Evolutionary conservation across 2,113 vertebrate genomes (phyloP), one percentile per base, ranked within the genome.

Genomic region (Heterotis niloticus): DNA sequence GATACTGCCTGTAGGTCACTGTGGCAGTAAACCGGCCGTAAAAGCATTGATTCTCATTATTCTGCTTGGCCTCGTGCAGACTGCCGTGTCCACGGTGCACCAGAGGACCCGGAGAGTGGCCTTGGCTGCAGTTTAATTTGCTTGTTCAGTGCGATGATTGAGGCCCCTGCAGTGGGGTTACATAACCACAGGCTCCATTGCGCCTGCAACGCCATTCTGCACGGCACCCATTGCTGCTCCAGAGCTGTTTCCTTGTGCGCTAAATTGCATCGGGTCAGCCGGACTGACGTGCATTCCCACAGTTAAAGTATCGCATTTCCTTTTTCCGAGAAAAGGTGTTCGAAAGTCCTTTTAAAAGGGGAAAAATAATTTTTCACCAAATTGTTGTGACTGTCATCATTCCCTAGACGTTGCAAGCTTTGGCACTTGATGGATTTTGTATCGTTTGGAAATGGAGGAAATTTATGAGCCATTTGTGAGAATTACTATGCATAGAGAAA

Each of bases 1-100:
- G 88, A 92, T 89, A 90, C 83, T 81, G 75, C 78, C 81, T 79
- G 78, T 57, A 70, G 62, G 79, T 69, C 64, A 69, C 68, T 70
- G 75, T 74, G 78, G 83, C 81, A 79, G 80, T 88, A 88, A 91
- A 91, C 80, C 78, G 84, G 79, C 79, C 84, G 80, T 88, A 72
- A 82, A 44, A 76, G 75, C 82, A 86, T 85, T 81, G 86, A 85
- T 86, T 85, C 84, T 75, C 68, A 80, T 78, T 75, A 78, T 67
- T 57, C 69, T 60, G 62, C 69, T 51, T 75, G 75, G 60, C 34
- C 76, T 75, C 17, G 3, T 71, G 51, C 59, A 57, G 54, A 23
- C 44, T n/a, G 4, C 26, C 26, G 12, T 74, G 62, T 26, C 12
- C 29, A 17, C 12, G n/a, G n/a, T 29, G 23, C 24, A 44, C 65